Evolutionary conservation across 1,140 invertebrate genomes (phyloP).

Genomic region (Drosophila suzukii): DNA sequence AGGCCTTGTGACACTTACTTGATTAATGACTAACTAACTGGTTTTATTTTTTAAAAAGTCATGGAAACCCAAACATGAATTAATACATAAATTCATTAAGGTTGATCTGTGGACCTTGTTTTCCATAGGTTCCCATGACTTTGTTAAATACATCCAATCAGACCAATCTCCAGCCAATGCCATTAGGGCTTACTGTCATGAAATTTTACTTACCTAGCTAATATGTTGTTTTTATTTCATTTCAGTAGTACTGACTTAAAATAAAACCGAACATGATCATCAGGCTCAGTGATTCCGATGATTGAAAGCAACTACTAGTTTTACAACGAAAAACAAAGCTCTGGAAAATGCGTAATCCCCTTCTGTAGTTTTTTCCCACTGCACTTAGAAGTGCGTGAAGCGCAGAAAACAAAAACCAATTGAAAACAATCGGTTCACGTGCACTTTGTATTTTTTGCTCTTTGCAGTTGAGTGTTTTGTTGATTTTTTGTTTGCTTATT

Average conservation of each 20-base stretch:
- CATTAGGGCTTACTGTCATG: not conserved
- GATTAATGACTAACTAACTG: no score
- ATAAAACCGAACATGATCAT: constrained; percentile 1
- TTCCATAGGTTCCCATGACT: no score
- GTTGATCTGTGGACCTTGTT: no score
- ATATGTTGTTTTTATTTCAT: not conserved
- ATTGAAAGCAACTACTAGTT: constrained; percentile 11
- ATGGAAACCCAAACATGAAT: no score
- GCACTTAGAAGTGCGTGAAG: constrained; percentile 43
- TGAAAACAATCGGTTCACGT: constrained; percentile 54
- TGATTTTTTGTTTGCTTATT: constrained; percentile 34
- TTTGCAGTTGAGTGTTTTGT: constrained; percentile 19
- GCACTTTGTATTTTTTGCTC: not conserved
- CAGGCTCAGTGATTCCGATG: constrained; percentile 2
- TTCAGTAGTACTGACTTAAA: not conserved
- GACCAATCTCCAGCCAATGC: not conserved
- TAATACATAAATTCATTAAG: no score
- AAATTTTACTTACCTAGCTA: not conserved
- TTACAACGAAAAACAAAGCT: constrained; percentile 8
- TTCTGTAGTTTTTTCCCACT: not conserved
- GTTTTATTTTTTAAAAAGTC: no score
- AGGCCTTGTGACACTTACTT: no score
- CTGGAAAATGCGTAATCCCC: constrained; percentile 5
- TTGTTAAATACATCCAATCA: no score
- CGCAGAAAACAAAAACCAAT: constrained; percentile 23